These are phyloP conservation scores for Loripinus fragilis DNA, from an alignment of 2,888 invertebrate genomes.

Conservation along the genomic window DNA sequence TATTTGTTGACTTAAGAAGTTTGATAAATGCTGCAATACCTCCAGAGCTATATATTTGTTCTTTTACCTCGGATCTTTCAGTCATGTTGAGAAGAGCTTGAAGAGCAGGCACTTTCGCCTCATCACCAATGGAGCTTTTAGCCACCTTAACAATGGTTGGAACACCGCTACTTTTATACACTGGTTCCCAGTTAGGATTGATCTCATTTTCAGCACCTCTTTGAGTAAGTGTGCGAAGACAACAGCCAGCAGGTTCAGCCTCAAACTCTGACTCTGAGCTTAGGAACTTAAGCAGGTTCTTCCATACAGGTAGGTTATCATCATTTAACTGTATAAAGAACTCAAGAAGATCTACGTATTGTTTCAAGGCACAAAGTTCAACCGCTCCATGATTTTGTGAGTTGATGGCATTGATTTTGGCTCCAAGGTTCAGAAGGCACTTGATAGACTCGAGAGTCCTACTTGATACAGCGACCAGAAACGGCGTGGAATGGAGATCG, in stretches of 20 bases:
- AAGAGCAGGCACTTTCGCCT: conserved; percentile 77
- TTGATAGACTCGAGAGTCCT: conserved; percentile 78
- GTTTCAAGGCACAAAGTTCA: conserved; percentile 80
- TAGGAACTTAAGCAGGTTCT: conserved; percentile 77
- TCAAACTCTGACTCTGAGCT: conserved; percentile 79
- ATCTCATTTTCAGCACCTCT: conserved; percentile 63
- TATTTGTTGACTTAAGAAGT: conserved; percentile 73
- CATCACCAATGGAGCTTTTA: conserved; percentile 71
- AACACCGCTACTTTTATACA: conserved; percentile 75
- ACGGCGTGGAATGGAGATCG: conserved; percentile 79
- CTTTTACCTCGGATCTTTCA: conserved; percentile 73
- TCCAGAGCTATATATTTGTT: conserved; percentile 74
- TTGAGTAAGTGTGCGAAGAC: conserved; percentile 74
- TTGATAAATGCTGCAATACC: conserved; percentile 74
- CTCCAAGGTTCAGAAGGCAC: conserved; percentile 76
- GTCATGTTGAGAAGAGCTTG: conserved; percentile 77
- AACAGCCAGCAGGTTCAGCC: conserved; percentile 75
- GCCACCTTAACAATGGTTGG: conserved; percentile 78
- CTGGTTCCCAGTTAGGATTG: conserved; percentile 77
- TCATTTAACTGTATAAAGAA: conserved; percentile 76
- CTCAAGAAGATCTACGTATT: conserved; percentile 73
- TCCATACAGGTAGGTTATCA: conserved; percentile 79
- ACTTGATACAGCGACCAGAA: conserved; percentile 79
- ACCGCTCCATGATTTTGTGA: conserved; percentile 80
- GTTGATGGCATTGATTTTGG: conserved; percentile 76